phyloP scores from a whole-genome alignment of 2,888 invertebrate species.

The Halictus ligatus region DNA sequence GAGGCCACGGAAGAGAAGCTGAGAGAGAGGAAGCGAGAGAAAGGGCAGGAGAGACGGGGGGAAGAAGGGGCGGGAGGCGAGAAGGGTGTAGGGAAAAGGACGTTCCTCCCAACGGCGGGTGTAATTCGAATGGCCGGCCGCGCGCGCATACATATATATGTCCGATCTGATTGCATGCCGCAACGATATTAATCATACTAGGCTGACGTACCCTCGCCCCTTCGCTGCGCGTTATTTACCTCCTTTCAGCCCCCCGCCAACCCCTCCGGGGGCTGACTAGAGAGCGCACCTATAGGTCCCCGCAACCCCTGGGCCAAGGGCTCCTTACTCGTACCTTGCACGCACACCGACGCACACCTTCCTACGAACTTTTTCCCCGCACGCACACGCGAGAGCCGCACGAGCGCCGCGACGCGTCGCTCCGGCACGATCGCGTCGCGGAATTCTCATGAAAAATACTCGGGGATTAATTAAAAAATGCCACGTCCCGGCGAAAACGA shows the following conservation, averaged over 20 bases:
- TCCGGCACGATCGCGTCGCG: conserved; percentile 70
- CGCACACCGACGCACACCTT: not conserved
- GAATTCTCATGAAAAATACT: conserved; percentile 80
- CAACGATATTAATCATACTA: conserved; percentile 86
- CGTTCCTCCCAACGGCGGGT: conserved; percentile 56
- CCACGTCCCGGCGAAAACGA: conserved; percentile 67
- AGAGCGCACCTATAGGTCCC: conserved; percentile 62
- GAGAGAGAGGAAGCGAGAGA: conserved; percentile 17
- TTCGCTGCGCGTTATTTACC: conserved; percentile 79
- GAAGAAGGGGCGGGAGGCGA: no score
- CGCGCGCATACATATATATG: conserved; percentile 65
- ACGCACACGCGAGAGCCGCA: conserved; percentile 5
- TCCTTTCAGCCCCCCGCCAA: conserved; percentile 72
- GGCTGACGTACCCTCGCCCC: conserved; percentile 84
- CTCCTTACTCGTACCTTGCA: conserved; percentile 44
- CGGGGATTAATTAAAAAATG: conserved; percentile 81
- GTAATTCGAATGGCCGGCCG: conserved; percentile 72
- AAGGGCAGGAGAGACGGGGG: conserved; percentile 4
- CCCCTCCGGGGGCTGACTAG: conserved; percentile 67
- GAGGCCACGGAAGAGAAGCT: conserved; percentile 15
- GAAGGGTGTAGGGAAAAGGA: conserved; percentile 31
- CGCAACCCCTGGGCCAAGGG: conserved; percentile 49
- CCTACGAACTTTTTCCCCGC: conserved; percentile 33
- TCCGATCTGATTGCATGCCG: conserved; percentile 86
- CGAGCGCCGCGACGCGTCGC: conserved; percentile 11